Evolutionary conservation across 2,113 vertebrate species (phyloP).

Genomic region (Brevimyrus niger): DNA sequence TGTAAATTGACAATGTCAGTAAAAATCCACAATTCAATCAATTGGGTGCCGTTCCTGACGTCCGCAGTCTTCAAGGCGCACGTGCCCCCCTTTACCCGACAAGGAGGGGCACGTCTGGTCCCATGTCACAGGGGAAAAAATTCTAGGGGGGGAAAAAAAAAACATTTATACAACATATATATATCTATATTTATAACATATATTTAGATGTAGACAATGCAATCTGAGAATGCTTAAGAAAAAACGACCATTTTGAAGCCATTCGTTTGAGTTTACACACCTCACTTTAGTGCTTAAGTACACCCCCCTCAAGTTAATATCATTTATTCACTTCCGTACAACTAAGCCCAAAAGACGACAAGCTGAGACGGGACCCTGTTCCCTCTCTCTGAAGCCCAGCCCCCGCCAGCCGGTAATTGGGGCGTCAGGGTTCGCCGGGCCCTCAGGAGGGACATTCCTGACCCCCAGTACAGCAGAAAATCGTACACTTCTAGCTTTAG

Average conservation of each 20-base stretch:
- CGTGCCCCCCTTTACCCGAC: not conserved
- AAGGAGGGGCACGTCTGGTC: not conserved
- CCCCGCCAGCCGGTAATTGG: no score
- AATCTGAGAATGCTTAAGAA: not conserved
- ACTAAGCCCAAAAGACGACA: not conserved
- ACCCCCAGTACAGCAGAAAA: no score
- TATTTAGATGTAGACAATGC: not conserved
- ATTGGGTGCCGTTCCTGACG: conserved; percentile 1
- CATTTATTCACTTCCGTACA: not conserved
- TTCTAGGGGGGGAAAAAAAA: not conserved
- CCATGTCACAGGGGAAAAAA: not conserved
- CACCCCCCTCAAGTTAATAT: not conserved
- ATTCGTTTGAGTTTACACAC: not conserved
- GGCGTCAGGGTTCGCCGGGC: no score
- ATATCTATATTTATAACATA: no score
- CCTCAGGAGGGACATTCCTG: no score
- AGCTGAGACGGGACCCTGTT: not conserved
- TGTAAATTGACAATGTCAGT: not conserved
- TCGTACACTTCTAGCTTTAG: no score
- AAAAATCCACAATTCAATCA: not conserved
- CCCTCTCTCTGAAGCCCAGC: not conserved
- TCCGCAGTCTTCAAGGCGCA: conserved; percentile 6
- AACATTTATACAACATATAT: no score
- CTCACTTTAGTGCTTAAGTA: not conserved
- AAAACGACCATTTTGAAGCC: not conserved